Evolutionary conservation across 2,113 vertebrate species (phyloP), one percentile per base, ranked within the genome.

Genomic region (Ploceus nigricollis): DNA sequence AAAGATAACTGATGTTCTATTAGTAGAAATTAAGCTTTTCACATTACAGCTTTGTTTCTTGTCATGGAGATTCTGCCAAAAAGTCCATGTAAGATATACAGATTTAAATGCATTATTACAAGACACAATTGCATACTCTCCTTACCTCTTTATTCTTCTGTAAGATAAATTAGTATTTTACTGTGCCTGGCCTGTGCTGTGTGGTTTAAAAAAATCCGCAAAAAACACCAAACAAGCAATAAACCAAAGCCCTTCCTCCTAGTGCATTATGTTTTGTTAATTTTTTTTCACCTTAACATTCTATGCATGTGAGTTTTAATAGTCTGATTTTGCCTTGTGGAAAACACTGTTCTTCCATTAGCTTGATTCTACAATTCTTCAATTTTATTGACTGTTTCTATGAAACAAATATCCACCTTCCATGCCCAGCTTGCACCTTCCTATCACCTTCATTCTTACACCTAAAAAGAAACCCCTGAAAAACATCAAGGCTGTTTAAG

Each of bases 231-330:
- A 71, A 44, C 8, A 60, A 71, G n/a, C 15, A 90, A 72, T 33
- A 78, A 63, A 56, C 9, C n/a, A 53, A 88, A 92, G 7, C 21
- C 10, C 14, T 60, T 91, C 56, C 28, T 56, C 15, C 45, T 47
- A 37, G 56, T 4, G 4, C 40, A 57, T 37, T 58, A 37, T 21
- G 33, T 53, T 71, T 42, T 2, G 1, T 28, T 37, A 3, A 2
- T 2, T 40, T 57, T 86, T 91, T 79, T 90, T 40, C 2, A 1
- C 40, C 56, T 71, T 84, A 80, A 57, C 15, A 30, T 44, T 83
- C 15, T 0, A 0, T 1, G 2, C 7, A 39, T 6, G 2, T 8
- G 40, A 69, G 21, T 58, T 54, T 77, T 33, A 90, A 47, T 13
- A 73, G 37, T 10, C 66, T 30, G 23, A 77, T 70, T 77, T 25